Base-by-base conservation (phyloP, 2,888 invertebrate genomes). In the Dryadula phaetusa region DNA sequence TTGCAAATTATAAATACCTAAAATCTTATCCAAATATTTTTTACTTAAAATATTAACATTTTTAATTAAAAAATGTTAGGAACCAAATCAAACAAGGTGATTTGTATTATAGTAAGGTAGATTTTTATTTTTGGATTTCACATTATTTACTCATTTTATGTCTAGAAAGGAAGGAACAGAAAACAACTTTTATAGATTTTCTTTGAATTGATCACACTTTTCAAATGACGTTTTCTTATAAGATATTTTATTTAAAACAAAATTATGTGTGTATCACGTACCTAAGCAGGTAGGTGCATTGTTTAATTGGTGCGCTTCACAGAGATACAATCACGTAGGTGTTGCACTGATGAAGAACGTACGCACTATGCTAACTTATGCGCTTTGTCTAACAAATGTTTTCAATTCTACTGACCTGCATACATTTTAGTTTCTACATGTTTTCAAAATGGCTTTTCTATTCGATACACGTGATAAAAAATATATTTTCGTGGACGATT, bases 251-350 rank as follows among this genome's bases (percentile, higher is more conserved):
- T 37, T 56, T 37, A 37, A 37, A 52, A n/a, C 5, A 16, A 40
- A 4, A 20, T 0, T 14, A n/a, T 0, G 1, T n/a, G 22, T 56
- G 56, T 56, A 16, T 40, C 14, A 25, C 56, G 16, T 6, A 40
- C 56, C 22, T 56, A 40, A 52, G 12, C 37, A 20, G 28, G 28
- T 60, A 60, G 16, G 44, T 28, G 60, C 60, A 60, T 60, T 71
- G 72, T 72, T 66, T 74, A 75, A 75, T 75, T 73, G 70, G 68
- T 63, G 66, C 69, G 66, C 70, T 75, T 73, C 73, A 61, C 76
- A 75, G 69, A 67, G 76, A 75, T 72, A 53, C 16, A 64, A 75
- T 75, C 73, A 56, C 54, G 42, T 64, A 61, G 49, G 64, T 63
- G 69, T 69, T 67, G 69, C 71, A 70, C 44, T 67, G 53, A 67